Evolutionary conservation across 2,113 vertebrate species (phyloP), one percentile per base, ranked within the genome.

Genomic region (Phycodurus eques): DNA sequence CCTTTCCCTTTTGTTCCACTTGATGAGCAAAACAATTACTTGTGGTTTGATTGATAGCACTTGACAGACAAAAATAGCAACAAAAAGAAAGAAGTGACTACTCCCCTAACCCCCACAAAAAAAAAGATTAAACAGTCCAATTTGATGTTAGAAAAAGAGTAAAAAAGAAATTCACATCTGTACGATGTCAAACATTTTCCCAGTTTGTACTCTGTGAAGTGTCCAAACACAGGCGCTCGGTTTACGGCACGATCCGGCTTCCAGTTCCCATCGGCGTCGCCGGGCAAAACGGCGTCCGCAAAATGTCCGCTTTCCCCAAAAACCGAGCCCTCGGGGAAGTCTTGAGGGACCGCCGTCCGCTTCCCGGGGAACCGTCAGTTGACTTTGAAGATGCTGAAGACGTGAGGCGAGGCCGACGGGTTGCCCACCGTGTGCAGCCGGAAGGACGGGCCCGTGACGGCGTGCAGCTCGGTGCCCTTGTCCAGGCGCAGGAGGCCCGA

Each of bases 301-400:
- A 80, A 78, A 9, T 79, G 79, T 79, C 74, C 65, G 77, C 59
- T 78, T 81, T 78, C 74, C 85, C 81, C 76, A 80, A 84, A 73
- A 76, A 77, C 79, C 78, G 20, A 73, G 72, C 54, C 70, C 19
- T 44, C 3, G 61, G 20, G 20, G 20, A 47, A 46, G 22, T 44
- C 20, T 15, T n/a, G 20, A 22, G 12, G 42, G 46, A 2, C 19
- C 4, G 2, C 8, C 1, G 64, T 12, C 1, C 57, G 27, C 27
- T 13, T 12, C 22, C 56, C 57, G 10, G 1, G 22, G 0, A 35
- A 2, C 14, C 35, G 8, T 94, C 93, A 96, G 88, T 95, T 95
- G 80, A 97, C 92, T 83, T 94, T 95, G 61, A 97, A 97, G 84
- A 96, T 95, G 77, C 95, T 95, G 59, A 97, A 96, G 89, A 95